Conservation (phyloP, 1,140 invertebrate species). For the Augochlora pura region DNA sequence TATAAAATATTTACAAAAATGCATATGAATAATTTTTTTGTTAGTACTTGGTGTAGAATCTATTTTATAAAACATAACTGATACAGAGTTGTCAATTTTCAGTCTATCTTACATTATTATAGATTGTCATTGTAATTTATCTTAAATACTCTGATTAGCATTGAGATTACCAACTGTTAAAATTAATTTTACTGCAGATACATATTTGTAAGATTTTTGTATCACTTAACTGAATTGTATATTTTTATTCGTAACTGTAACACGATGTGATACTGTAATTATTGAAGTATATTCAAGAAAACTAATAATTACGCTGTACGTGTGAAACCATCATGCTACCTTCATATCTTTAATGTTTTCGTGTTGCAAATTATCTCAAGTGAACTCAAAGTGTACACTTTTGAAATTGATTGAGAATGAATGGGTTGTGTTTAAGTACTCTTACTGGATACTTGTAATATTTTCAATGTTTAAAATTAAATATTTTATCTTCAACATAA, state of each 20-base stretch:
- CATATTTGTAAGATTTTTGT: conserved; percentile 21
- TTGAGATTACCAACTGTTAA: conserved; percentile 1
- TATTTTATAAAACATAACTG: neutral
- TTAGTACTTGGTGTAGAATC: neutral
- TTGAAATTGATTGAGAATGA: neutral
- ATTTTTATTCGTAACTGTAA: conserved; percentile 5
- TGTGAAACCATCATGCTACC: neutral
- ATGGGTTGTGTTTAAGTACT: neutral
- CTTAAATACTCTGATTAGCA: neutral
- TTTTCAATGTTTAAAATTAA: neutral
- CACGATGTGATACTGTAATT: conserved; percentile 12
- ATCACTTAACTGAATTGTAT: conserved; percentile 5
- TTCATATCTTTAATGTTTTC: neutral
- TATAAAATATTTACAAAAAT: neutral
- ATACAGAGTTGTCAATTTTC: conserved; percentile 1
- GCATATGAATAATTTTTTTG: conserved; percentile 5
- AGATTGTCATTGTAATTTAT: conserved; percentile 10
- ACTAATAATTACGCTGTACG: neutral
- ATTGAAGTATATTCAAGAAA: neutral
- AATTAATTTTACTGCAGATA: neutral
- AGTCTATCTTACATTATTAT: neutral
- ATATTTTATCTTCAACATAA: conserved; percentile 5
- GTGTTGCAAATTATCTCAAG: neutral
- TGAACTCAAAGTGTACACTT: neutral
- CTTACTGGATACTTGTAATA: neutral